Evolutionary conservation across 2,113 vertebrate genomes (phyloP).

Genomic region (Colossoma macropomum): DNA sequence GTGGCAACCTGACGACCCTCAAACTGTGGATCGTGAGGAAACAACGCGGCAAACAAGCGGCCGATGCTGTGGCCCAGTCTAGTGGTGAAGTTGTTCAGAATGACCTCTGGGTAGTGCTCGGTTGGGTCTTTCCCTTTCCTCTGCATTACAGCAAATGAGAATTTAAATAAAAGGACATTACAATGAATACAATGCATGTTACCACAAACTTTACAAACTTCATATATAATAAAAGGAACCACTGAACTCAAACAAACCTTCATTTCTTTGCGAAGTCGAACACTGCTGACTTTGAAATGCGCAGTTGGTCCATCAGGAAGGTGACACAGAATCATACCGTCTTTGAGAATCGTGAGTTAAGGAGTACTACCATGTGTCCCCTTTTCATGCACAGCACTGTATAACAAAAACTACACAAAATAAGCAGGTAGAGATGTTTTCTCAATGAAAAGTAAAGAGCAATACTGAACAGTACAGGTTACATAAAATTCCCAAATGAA

Average conservation of each 20-base stretch:
- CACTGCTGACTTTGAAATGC: slow-evolving; percentile 95
- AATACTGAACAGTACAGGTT: too few relatives aligned
- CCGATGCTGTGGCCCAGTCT: slow-evolving; percentile 92
- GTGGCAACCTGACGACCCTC: slow-evolving; percentile 94
- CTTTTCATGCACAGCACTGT: neutral
- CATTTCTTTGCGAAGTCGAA: slow-evolving; percentile 94
- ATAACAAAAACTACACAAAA: neutral
- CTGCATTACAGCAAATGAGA: slow-evolving; percentile 65
- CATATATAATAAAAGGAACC: neutral
- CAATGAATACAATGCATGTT: neutral
- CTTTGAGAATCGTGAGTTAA: slow-evolving; percentile 80
- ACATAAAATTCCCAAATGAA: slow-evolving; percentile 55
- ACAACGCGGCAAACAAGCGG: slow-evolving; percentile 92
- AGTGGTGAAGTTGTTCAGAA: slow-evolving; percentile 95
- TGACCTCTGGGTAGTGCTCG: slow-evolving; percentile 90
- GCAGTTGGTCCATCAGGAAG: slow-evolving; percentile 94
- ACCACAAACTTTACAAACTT: neutral
- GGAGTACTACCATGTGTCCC: slow-evolving; percentile 39
- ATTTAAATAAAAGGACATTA: neutral
- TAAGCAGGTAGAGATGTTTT: neutral
- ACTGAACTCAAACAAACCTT: slow-evolving; percentile 76
- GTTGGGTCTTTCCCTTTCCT: slow-evolving; percentile 91
- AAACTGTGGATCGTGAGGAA: slow-evolving; percentile 94
- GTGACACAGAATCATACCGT: slow-evolving; percentile 94
- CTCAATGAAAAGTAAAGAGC: neutral